Evolutionary conservation across 1,140 invertebrate genomes (phyloP).

Genomic region (Magallana angulata): DNA sequence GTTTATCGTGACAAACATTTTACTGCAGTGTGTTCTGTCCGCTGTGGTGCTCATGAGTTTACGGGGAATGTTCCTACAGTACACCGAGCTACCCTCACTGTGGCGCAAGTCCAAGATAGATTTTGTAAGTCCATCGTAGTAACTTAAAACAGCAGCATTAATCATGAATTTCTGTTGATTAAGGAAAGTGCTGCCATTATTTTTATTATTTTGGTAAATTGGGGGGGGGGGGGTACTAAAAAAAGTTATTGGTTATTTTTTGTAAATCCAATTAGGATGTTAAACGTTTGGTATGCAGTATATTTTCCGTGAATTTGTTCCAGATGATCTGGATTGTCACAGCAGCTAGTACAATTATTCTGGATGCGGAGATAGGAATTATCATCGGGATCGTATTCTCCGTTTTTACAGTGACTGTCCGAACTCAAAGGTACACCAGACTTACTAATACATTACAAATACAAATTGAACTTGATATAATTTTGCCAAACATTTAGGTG

Average conservation of each 20-base stretch:
- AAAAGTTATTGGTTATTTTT: too few species aligned
- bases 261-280: too few species aligned
- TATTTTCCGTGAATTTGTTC: too few species aligned
- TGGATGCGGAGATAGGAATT: constrained; percentile 82
- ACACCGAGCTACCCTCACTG: constrained; percentile 76
- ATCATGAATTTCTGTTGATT: too few species aligned
- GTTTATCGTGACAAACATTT: too few species aligned
- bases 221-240: too few species aligned
- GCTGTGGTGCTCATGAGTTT: constrained; percentile 81
- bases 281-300: too few species aligned
- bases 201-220: too few species aligned
- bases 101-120: constrained; percentile 79
- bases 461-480: not conserved
- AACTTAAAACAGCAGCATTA: too few species aligned
- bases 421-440: constrained; percentile 64
- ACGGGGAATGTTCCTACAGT: constrained; percentile 80
- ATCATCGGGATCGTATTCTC: constrained; percentile 86
- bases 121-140: constrained; percentile 65
- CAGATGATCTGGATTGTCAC: constrained; percentile 89
- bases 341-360: constrained; percentile 87
- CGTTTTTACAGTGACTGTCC: constrained; percentile 84
- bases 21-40: constrained; percentile 76
- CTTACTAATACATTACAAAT: not conserved
- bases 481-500: not conserved
- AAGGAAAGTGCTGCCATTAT: too few species aligned